Percentiles rank a stretch among this genome's conserved stretches.
These are phyloP conservation scores for Rhineura floridana DNA, from an alignment of 2,113 vertebrate genomes.

Conservation along the genomic window DNA sequence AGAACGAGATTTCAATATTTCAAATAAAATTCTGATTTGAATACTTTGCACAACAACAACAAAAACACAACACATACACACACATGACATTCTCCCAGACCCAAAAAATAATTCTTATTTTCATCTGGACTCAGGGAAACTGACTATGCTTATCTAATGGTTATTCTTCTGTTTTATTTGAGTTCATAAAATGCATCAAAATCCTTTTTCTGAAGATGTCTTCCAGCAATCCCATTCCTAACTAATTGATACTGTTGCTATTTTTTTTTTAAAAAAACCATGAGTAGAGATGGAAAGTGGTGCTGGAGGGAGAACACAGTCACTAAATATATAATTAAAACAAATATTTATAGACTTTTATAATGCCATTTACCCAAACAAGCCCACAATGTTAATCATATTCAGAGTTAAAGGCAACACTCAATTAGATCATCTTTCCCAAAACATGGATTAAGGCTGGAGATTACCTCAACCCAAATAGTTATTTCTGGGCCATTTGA, in stretches of 20 bases:
- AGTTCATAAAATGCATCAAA: not conserved
- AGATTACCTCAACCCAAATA: not conserved
- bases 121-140: not conserved
- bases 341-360: conserved; percentile 21
- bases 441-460: conserved; percentile 14
- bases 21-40: not conserved
- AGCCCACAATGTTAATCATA: not conserved
- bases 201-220: not conserved
- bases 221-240: not conserved
- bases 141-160: not conserved
- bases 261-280: not conserved
- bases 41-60: not conserved
- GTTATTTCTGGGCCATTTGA: not conserved
- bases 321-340: conserved; percentile 17
- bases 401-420: not conserved
- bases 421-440: not conserved
- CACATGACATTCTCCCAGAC: not conserved
- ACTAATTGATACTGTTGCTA: not conserved
- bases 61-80: not conserved
- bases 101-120: not conserved
- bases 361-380: not conserved
- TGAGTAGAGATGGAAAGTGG: not conserved
- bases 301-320: not conserved
- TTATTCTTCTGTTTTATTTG: not conserved
- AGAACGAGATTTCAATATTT: not conserved